Base-by-base conservation (phyloP, 2,113 vertebrate genomes). In the Pogonocichla stellata region DNA sequence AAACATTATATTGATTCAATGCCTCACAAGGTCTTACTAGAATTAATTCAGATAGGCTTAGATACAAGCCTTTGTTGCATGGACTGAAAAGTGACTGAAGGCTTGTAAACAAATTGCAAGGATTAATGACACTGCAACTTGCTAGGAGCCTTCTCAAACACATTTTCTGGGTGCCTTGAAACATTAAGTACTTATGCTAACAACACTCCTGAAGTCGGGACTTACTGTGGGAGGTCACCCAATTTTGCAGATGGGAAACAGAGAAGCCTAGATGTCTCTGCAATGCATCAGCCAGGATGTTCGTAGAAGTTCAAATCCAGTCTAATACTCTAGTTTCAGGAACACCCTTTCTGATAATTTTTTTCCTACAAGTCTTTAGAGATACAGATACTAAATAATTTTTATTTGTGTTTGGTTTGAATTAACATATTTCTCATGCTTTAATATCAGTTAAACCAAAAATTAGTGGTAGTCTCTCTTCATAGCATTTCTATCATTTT, bases 41-140 rank as follows among this genome's bases (percentile, higher is more conserved):
- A 89, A 94, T 92, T 95, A 94, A 85, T 86, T 94, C 90, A 74
- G 72, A 43, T 40, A 73, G 82, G 40, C 53, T 96, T 89, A 91
- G 75, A 73, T 67, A n/a, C 70, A 72, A 92, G 82, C 50, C 34
- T 93, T 66, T 69, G 67, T 95, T 71, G 22, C 40, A 34, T 19
- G 65, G 54, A 54, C 86, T 65, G 70, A 88, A 91, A 92, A 66
- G 66, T 57, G 56, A 66, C 42, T 90, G 70, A 78, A 73, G 74
- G 48, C 91, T 93, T 90, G 77, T 89, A 97, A 95, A 96, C 62
- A 90, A 93, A 91, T 93, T 84, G 40, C 50, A n/a, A 92, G 92
- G 80, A 92, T 83, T 91, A 95, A 94, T 74, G 69, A 29, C 42
- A 58, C 56, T 42, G 64, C 64, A 91, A 31, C 58, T 88, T 93